These are phyloP conservation scores for Myripristis jacobus DNA, from an alignment of 2,797 vertebrate genomes.

Conservation along the genomic window DNA sequence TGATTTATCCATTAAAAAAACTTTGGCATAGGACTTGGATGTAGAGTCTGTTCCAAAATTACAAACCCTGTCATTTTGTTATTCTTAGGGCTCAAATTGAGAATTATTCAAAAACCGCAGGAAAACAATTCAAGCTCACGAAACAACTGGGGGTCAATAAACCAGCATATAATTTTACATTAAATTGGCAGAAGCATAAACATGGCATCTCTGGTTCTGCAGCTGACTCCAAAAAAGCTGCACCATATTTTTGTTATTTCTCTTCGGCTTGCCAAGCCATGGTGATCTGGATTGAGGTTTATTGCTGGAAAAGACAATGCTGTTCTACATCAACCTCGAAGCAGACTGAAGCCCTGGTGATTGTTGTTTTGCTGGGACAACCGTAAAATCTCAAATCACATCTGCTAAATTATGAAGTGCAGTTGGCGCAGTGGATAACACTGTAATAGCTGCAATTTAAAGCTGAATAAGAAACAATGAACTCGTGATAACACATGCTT, in stretches of 20 bases:
- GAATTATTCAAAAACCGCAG: conserved; percentile 76
- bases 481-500: not conserved
- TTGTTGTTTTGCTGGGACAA: not conserved
- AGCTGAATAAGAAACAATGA: conserved; percentile 3
- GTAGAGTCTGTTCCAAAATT: conserved; percentile 79
- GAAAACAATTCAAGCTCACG: conserved; percentile 66
- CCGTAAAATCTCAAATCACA: not conserved
- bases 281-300: conserved; percentile 8
- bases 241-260: conserved; percentile 27
- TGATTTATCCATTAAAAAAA: conserved; percentile 49
- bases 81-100: conserved; percentile 76
- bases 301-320: conserved; percentile 15
- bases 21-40: conserved; percentile 64
- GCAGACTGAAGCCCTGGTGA: not conserved
- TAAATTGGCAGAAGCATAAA: conserved; percentile 54
- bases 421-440: not conserved
- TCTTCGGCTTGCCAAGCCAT: conserved; percentile 24
- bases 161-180: conserved; percentile 44
- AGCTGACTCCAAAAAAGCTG: conserved; percentile 30
- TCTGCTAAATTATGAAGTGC: conserved; percentile 6
- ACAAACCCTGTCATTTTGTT: conserved; percentile 82
- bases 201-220: conserved; percentile 26
- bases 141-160: conserved; percentile 57
- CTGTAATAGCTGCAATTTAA: not conserved
- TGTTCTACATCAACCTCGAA: conserved; percentile 33